These are phyloP conservation scores for Stenolophus ochropezus DNA, from an alignment of 2,888 invertebrate genomes.

Conservation along the genomic window DNA sequence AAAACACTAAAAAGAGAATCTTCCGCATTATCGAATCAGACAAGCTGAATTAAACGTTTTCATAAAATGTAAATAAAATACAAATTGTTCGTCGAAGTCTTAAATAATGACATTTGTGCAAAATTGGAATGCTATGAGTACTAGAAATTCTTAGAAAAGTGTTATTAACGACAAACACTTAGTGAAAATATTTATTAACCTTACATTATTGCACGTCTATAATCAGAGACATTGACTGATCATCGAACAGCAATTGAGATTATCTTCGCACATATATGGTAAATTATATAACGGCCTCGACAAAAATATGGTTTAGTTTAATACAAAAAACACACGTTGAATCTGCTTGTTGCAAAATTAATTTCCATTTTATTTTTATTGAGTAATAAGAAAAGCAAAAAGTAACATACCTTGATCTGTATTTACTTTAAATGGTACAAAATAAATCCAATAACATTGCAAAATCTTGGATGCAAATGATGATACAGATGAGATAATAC, in stretches of 20 bases:
- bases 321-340: not conserved
- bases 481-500: too few species aligned
- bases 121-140: not conserved
- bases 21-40: too few species aligned
- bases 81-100: not conserved
- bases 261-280: not conserved
- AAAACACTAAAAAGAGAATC: too few species aligned
- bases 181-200: not conserved
- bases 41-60: too few species aligned
- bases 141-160: not conserved
- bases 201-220: not conserved
- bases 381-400: constrained; percentile 30
- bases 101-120: not conserved
- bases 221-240: not conserved
- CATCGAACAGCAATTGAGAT: not conserved
- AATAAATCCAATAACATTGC: not conserved
- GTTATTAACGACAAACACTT: not conserved
- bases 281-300: not conserved
- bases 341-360: constrained; percentile 13
- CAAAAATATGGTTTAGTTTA: constrained; percentile 1
- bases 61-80: not conserved
- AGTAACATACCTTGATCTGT: constrained; percentile 35
- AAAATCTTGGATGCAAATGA: not conserved
- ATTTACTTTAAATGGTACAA: constrained; percentile 25
- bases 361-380: constrained; percentile 35